Base-by-base conservation (phyloP, 2,888 invertebrate species). In the Hydrotaea cyrtoneurina region DNA sequence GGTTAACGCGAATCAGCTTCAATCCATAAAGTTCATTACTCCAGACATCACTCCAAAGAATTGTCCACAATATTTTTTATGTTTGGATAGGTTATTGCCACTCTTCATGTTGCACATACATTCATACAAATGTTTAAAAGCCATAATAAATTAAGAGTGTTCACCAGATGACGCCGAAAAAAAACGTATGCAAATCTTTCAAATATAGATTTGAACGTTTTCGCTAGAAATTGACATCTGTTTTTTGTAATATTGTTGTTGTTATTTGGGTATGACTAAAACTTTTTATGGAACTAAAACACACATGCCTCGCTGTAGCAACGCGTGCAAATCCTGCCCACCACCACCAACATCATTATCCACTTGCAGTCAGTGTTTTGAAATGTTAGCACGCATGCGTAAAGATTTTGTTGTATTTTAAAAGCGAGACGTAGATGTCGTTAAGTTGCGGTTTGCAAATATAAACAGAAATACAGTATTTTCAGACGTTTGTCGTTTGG, bases 31-130 rank as follows among this genome's bases (percentile, higher is more conserved):
- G 50, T 50, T 50, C 50, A 50, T 50, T 50, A 50, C 50, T 7
- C 50, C 50, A 50, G 50, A 50, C 50, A 50, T 50, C 50, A 15
- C 13, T 50, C 50, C n/a, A 8, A 50, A 50, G 50, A 50, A 50
- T 4, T n/a, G 50, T n/a, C n/a, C 50, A n/a, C 50, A 62, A 81
- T 55, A 81, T 66, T 72, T 55, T 78, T 72, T 26, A 50, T 78
- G 81, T 81, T 81, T 66, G 84, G 71, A 64, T 84, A 82, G 84
- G 84, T 84, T 84, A 66, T 75, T 82, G 76, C 74, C 66, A 26
- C 53, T 73, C 15, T 55, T 36, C 13, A 19, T 2, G 31, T 2
- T 39, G 55, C 55, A 17, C 55, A 43, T 39, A 19, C 13, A 1
- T 39, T 0, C 19, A 39, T 39, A 4, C 0, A 10, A 17, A 39